Evolutionary conservation across 2,888 invertebrate species (phyloP), one percentile per base, ranked within the genome.

Genomic region (Bibio marci): DNA sequence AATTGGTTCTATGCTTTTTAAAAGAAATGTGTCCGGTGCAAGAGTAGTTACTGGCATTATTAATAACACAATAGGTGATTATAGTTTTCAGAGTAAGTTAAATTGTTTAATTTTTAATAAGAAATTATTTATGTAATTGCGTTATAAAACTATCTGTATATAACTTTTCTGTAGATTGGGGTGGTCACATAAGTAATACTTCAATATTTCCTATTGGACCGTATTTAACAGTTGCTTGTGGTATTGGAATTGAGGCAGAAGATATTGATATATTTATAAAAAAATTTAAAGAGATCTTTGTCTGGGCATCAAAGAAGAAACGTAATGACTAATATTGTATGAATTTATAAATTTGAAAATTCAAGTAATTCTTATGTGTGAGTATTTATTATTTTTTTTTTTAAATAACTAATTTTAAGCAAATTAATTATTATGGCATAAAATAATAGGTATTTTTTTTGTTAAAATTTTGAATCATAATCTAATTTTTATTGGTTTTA

Each of bases 201-300:
- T 22, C 65, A 46, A 62, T 67, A 48, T 58, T 62, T 46, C 72
- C 70, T 48, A 65, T 67, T 11, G 58, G 62, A 43, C 69, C 77
- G 3, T 83, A 83, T 53, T 59, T 83, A 45, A 83, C 82, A 4
- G 78, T 76, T 37, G 81, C 82, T 13, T 78, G 80, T 3, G 67
- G 74, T 6, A 58, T 85, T 28, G 82, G 82, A 4, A 69, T 80
- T 56, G 68, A 67, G 34, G 64, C 65, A 46, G 50, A 57, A 3
- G 82, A 83, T 50, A 69, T 82, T n/a, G 76, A 80, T 52, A 55
- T 62, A 17, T 81, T 82, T 54, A 63, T 78, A 35, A 65, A 67
- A 45, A 67, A 76, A 49, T 58, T 83, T 35, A 66, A 71, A 41
- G 72, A 75, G 56, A 73, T 73, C 38, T 56, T 66, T n/a, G n/a